Percentiles rank a stretch among this genome's conserved stretches.
These are phyloP conservation scores for Apotomis capreana DNA, from an alignment of 2,888 invertebrate species.

Conservation along the genomic window DNA sequence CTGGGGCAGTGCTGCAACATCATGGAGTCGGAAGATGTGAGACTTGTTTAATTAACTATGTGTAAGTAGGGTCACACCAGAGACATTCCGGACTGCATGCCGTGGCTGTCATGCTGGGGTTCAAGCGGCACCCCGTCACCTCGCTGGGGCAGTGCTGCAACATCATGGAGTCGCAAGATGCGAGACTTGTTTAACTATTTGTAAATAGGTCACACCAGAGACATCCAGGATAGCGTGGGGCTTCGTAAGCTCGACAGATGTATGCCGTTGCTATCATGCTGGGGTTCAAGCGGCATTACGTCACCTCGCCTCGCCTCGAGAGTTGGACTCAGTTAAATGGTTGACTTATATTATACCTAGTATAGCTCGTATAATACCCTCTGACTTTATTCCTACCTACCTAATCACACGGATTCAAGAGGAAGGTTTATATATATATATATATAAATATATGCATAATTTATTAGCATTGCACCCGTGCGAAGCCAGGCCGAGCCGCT, in stretches of 20 bases:
- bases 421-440: too few species aligned
- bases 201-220: slow-evolving; percentile 88
- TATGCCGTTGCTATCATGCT: slow-evolving; percentile 90
- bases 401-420: too few species aligned
- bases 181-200: slow-evolving; percentile 63
- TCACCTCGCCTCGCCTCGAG: slow-evolving; percentile 82
- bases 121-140: slow-evolving; percentile 85
- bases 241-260: slow-evolving; percentile 94
- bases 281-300: slow-evolving; percentile 82
- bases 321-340: too few species aligned
- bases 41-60: slow-evolving; percentile 46
- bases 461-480: too few species aligned
- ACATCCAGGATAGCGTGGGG: slow-evolving; percentile 91
- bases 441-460: too few species aligned
- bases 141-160: slow-evolving; percentile 95
- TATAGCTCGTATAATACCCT: too few species aligned
- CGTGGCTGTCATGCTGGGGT: slow-evolving; percentile 87
- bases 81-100: slow-evolving; percentile 92
- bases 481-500: too few species aligned
- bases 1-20: slow-evolving; percentile 95
- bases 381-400: too few species aligned
- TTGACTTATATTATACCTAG: too few species aligned
- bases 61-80: slow-evolving; percentile 94
- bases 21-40: slow-evolving; percentile 93
- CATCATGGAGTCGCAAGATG: slow-evolving; percentile 94